Evolutionary conservation across 2,797 vertebrate species (phyloP), one percentile per base, ranked within the genome.

Genomic region (Spinibarbus caldwelli): DNA sequence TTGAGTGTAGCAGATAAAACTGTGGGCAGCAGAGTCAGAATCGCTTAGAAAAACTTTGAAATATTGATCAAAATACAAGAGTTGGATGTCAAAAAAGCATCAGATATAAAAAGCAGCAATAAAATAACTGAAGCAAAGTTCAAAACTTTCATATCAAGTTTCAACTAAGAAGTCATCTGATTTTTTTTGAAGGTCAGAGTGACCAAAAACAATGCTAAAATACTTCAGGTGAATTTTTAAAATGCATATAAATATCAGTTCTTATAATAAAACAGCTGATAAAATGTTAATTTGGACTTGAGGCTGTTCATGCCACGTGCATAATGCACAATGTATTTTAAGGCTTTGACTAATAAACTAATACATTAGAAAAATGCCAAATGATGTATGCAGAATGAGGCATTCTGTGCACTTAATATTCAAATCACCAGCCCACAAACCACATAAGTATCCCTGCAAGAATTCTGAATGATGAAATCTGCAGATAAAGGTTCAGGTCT

Each of bases 11-110:
- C 21, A 73, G 29, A 76, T 52, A 29, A 76, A 76, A 67, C 45
- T 62, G 14, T 34, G 12, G 70, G 70, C 71, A 66, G 43, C 14
- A 7, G 29, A 66, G n/a, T 26, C 59, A 29, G 3, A 52, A 38
- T 66, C 15, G 43, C 71, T 38, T 57, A 66, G 10, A 83, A 67
- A 72, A 17, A 67, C 72, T 67, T 47, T 49, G 21, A 66, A 83
- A 66, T 83, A 83, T 66, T 76, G 72, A 67, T 83, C 9, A 49
- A 75, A 76, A 73, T 47, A 21, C 17, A 49, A 76, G 9, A 83
- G 21, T 21, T 57, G 15, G 31, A n/a, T 23, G 47, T 49, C 15
- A 29, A 67, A 67, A 52, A 57, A 80, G 47, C 26, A 64, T 19
- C 71, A 76, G 9, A 76, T 29, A 66, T 38, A 15, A 67, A 52